Base-by-base conservation (phyloP, 1,140 invertebrate species). In the Thaumatotibia leucotreta region DNA sequence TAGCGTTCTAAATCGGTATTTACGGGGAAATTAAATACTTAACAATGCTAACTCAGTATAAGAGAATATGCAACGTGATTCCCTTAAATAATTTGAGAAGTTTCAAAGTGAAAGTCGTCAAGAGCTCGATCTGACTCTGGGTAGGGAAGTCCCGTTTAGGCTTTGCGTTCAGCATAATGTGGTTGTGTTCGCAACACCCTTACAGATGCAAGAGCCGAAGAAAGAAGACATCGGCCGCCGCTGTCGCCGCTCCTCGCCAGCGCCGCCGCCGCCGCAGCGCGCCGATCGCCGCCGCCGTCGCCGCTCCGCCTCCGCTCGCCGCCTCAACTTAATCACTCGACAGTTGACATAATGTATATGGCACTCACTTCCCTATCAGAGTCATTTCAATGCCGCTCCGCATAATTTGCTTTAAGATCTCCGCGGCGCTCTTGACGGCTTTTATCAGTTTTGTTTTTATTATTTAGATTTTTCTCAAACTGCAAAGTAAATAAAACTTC, bases 1-100 rank as follows among this genome's bases (percentile, higher is more conserved):
- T 87, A 84, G 82, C 85, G 84, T 88, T 80, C 83, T 80, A 76
- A 87, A 88, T 91, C 88, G 87, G 88, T 91, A 91, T 89, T 91
- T 91, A 89, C 86, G 79, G 86, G 88, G 88, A 91, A 84, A 84
- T 88, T 87, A 82, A 88, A 80, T 86, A 86, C 77, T 89, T 88
- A 86, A 73, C 72, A 75, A 77, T 81, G 84, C 77, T 86, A 88
- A 85, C 74, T 77, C 73, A 78, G 65, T 76, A 66, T 73, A 72
- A 77, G 76, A 70, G 64, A 76, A 76, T 65, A 75, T 69, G 65
- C 50, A 69, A 65, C 67, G 71, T 70, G 74, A 67, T 68, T 75
- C 74, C 72, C 71, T 70, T 74, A 67, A 49, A 66, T 29, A 71
- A 70, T 64, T 58, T 66, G 54, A 73, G 71, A 67, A 69, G 70